Evolutionary conservation across 1,140 invertebrate species (phyloP), one percentile per base, ranked within the genome.

Genomic region (Bilobella aurantiaca): DNA sequence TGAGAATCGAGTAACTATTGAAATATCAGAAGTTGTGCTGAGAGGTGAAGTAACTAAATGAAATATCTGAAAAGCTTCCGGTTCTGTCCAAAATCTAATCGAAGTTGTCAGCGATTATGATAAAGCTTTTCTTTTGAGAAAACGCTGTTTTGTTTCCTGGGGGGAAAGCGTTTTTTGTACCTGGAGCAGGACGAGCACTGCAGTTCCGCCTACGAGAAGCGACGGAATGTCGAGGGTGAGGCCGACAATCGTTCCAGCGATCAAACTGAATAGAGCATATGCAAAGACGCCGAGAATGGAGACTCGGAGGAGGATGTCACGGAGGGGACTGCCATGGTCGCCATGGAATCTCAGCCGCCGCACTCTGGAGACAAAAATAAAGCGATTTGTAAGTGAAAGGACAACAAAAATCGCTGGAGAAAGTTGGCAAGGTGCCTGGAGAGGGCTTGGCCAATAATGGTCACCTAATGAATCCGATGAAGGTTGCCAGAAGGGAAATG

Each of bases 181-280:
- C 83, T 92, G 88, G 71, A 92, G 77, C 29, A 96, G 85, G 28
- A 91, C 89, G 21, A 96, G 82, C 28, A 87, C 81, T 68, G 89
- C 88, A 56, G 90, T 95, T 59, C 93, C 86, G 83, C 93, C 91
- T 25, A 96, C 88, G 62, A 96, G 79, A 1, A 94, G 80, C 75
- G 91, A 91, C 0, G 90, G 89, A 76, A 92, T 89, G 72, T 88
- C 84, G 32, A 87, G 88, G 71, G 90, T 87, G 5, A 88, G 86
- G 32, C 87, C 87, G 65, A 91, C 77, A 63, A 73, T 68, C 63
- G 88, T 85, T 42, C 91, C 92, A 67, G 93, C 89, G 72, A 96
- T 92, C 47, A 96, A 86, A 74, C 90, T 93, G 79, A 96, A 95
- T 53, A 93, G 87, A 3, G 90, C 89, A 76, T 96, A 96, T 25